phyloP scores from a whole-genome alignment of 2,888 invertebrate genomes.

The Chrysolina oricalcia region DNA sequence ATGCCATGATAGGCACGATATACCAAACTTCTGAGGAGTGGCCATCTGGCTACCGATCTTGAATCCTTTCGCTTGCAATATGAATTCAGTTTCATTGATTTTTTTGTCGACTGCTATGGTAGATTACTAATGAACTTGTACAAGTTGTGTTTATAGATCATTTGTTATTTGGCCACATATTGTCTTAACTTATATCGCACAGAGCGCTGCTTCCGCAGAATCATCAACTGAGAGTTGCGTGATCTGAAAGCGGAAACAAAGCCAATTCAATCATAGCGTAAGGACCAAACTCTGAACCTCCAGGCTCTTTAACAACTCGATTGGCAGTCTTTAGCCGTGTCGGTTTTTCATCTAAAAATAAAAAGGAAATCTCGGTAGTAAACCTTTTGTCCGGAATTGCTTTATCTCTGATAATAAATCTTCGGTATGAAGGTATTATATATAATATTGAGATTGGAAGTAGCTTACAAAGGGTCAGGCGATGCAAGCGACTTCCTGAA shows the following conservation, averaged over 20 bases:
- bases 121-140: not conserved
- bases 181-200: not conserved
- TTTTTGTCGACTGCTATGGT: not conserved
- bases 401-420: not conserved
- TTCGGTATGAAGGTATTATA: not conserved
- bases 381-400: conserved; percentile 22
- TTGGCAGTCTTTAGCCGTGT: conserved; percentile 31
- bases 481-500: no score
- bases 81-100: not conserved
- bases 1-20: no score
- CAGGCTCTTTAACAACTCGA: conserved; percentile 34
- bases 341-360: conserved; percentile 28
- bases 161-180: not conserved
- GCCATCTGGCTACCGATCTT: no score
- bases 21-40: no score
- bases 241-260: conserved; percentile 57
- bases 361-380: conserved; percentile 31
- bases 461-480: not conserved
- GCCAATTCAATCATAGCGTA: conserved; percentile 55
- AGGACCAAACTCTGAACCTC: conserved; percentile 45
- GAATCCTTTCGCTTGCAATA: not conserved
- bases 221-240: conserved; percentile 59
- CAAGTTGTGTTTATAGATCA: not conserved
- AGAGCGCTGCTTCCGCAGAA: conserved; percentile 27
- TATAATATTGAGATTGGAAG: not conserved